Percentiles rank a stretch among this genome's conserved stretches.
Conservation (phyloP, 2,113 vertebrate genomes). For the Cettia cetti region DNA sequence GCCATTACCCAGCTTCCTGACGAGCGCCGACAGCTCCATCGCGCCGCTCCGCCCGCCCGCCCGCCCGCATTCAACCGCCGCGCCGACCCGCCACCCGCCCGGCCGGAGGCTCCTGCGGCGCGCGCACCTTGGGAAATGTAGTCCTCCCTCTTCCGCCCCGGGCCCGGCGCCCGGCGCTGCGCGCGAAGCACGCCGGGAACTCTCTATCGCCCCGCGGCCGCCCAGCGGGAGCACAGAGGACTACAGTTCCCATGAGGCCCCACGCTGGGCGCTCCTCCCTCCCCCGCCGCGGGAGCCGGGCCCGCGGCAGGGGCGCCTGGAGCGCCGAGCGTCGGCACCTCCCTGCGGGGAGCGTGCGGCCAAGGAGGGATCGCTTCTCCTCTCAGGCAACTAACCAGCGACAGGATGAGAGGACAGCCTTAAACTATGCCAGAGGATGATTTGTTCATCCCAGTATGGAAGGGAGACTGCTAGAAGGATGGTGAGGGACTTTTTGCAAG, state of each 20-base stretch:
- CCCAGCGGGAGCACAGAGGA: accelerated
- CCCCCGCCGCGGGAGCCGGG: accelerated
- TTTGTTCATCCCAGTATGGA: neutral
- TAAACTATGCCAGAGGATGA: accelerated
- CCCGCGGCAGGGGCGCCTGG: accelerated
- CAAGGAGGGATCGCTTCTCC: accelerated
- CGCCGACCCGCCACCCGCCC: neutral
- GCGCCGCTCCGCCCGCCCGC: neutral
- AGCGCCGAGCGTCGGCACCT: accelerated
- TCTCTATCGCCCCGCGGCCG: accelerated
- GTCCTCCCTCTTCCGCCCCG: accelerated
- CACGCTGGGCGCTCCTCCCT: accelerated
- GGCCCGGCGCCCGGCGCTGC: accelerated
- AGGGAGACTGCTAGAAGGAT: too few species aligned
- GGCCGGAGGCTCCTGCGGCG: neutral
- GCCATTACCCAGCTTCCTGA: conserved; percentile 82
- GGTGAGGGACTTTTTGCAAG: neutral
- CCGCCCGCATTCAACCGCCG: conserved; percentile 30
- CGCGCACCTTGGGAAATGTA: conserved; percentile 5
- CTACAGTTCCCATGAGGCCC: neutral
- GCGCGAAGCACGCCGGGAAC: neutral
- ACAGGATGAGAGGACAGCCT: neutral
- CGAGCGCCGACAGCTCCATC: conserved; percentile 75
- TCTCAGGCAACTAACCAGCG: accelerated
- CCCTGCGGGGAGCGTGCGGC: accelerated